These are phyloP conservation scores for Megalopta genalis DNA, from an alignment of 1,140 invertebrate genomes.

Conservation along the genomic window DNA sequence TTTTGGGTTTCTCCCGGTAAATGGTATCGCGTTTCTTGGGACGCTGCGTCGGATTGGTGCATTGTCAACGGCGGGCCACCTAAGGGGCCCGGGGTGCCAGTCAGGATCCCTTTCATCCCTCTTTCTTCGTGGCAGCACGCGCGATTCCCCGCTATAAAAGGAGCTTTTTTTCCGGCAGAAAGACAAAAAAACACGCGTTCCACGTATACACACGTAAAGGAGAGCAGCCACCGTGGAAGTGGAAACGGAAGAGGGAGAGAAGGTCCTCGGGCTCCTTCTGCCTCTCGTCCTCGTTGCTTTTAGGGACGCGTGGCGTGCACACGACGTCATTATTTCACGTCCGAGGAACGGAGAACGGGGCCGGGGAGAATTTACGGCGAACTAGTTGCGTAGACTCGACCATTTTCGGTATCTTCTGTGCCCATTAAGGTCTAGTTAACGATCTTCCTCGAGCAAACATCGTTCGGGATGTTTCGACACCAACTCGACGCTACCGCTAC, in stretches of 20 bases:
- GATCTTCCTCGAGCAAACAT: slow-evolving; percentile 8
- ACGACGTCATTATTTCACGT: slow-evolving; percentile 60
- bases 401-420: slow-evolving; percentile 1
- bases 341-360: not conserved
- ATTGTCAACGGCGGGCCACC: slow-evolving; percentile 66
- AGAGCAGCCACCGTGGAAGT: slow-evolving; percentile 2
- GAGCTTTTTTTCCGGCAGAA: slow-evolving; percentile 57
- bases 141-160: slow-evolving; percentile 54
- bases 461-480: slow-evolving; percentile 31
- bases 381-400: slow-evolving; percentile 43
- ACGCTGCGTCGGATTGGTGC: slow-evolving; percentile 57
- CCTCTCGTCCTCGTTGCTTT: slow-evolving; percentile 26
- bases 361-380: slow-evolving; percentile 50
- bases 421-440: slow-evolving; percentile 25
- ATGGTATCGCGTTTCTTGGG: slow-evolving; percentile 71
- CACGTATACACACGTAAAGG: not conserved
- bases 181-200: slow-evolving; percentile 55
- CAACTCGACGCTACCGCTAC: not conserved
- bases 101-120: slow-evolving; percentile 58
- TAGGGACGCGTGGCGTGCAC: slow-evolving; percentile 60
- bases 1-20: slow-evolving; percentile 70
- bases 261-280: not conserved
- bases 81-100: slow-evolving; percentile 54
- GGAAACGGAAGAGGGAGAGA: slow-evolving; percentile 51
- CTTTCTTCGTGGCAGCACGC: slow-evolving; percentile 56